Evolutionary conservation across 2,888 invertebrate species (phyloP).

Genomic region (Hesperia comma): DNA sequence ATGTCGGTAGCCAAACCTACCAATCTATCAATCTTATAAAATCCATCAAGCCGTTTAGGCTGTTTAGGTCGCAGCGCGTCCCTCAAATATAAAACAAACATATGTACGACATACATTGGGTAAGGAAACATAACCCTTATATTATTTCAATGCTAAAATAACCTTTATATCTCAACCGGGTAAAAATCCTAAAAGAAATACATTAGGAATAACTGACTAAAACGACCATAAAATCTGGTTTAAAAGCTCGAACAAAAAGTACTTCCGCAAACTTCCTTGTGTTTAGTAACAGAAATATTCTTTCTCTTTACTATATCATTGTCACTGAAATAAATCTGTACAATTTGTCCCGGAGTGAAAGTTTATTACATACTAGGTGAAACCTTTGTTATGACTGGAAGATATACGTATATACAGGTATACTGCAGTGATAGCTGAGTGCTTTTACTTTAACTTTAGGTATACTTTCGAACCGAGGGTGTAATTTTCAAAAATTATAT

Average conservation of each 20-base stretch:
- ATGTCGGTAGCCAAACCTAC: no score
- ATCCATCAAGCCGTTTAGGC: no score
- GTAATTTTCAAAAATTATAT: no score
- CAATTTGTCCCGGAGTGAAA: conserved; percentile 28
- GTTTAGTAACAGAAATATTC: conserved; percentile 20
- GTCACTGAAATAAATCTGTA: conserved; percentile 31
- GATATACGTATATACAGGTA: neutral
- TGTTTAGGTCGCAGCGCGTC: no score
- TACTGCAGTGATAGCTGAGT: neutral
- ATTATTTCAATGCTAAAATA: no score
- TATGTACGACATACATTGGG: no score
- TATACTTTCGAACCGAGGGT: no score
- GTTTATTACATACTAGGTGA: conserved; percentile 19
- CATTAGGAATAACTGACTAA: neutral
- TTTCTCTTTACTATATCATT: conserved; percentile 34
- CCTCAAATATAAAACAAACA: no score
- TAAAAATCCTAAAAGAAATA: neutral
- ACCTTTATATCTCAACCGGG: no score
- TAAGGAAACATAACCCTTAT: no score
- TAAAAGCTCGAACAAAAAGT: conserved; percentile 8
- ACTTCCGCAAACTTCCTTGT: conserved; percentile 5
- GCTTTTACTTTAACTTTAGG: no score
- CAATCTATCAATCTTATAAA: no score
- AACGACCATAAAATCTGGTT: neutral
- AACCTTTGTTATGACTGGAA: neutral